Evolutionary conservation across 1,140 invertebrate species (phyloP).

Genomic region (Holcopasites calliopsidis): DNA sequence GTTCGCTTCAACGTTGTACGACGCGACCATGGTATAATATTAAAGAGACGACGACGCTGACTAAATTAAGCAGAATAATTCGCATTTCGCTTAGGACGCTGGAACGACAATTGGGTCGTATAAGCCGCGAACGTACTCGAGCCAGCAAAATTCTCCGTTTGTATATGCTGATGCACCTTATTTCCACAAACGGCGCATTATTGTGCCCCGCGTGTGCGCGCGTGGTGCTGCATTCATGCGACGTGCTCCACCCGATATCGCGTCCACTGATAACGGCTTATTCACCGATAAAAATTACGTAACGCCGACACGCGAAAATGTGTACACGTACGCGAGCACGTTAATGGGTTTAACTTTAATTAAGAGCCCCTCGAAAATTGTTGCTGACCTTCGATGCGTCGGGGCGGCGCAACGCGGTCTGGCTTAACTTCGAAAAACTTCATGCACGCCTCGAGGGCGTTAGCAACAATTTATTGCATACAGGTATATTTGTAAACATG

Average conservation of each 20-base stretch:
- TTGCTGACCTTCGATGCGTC: conserved; percentile 3
- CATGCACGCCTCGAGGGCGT: not conserved
- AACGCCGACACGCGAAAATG: conserved; percentile 12
- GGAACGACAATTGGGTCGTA: not conserved
- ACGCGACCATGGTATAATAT: no score
- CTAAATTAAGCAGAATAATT: not conserved
- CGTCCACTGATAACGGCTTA: conserved; percentile 28
- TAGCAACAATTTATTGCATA: no score
- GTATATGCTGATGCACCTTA: not conserved
- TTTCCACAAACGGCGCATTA: not conserved
- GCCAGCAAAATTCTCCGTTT: not conserved
- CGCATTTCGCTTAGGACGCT: not conserved
- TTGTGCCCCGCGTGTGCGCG: no score
- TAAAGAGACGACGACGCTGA: not conserved
- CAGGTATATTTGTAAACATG: no score
- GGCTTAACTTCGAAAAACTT: conserved; percentile 1
- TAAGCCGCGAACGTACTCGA: not conserved
- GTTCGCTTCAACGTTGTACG: no score
- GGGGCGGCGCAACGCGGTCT: not conserved
- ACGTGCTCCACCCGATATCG: conserved; percentile 1
- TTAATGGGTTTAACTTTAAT: conserved; percentile 49
- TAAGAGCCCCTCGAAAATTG: conserved; percentile 51
- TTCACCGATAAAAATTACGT: conserved; percentile 42
- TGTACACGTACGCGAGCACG: not conserved
- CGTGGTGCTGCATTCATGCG: not conserved